Evolutionary conservation across 2,113 vertebrate genomes (phyloP).

Genomic region (Gadus chalcogrammus): DNA sequence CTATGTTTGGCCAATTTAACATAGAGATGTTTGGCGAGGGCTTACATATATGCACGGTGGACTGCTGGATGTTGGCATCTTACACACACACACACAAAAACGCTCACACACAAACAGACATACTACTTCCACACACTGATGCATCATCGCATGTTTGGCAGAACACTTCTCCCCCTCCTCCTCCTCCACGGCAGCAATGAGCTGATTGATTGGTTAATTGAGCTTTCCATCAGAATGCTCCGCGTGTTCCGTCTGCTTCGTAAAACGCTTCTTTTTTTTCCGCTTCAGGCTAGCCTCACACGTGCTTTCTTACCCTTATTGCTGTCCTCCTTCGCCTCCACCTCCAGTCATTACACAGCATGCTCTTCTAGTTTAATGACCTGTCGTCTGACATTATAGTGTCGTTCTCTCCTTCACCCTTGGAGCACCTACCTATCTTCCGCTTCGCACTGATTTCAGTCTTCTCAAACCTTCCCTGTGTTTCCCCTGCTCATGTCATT

Average conservation of each 20-base stretch:
- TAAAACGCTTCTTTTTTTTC: slow-evolving; percentile 18
- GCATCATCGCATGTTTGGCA: slow-evolving; percentile 58
- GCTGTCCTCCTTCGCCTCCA: background rate
- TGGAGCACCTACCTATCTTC: slow-evolving; percentile 32
- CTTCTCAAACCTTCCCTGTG: slow-evolving; percentile 28
- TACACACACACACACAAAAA: slow-evolving; percentile 12
- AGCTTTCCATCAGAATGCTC: slow-evolving; percentile 35
- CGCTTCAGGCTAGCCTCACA: slow-evolving; percentile 29
- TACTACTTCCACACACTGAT: slow-evolving; percentile 19
- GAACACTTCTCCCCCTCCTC: slow-evolving; percentile 10
- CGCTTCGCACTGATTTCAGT: slow-evolving; percentile 37
- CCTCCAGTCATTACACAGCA: slow-evolving; percentile 30
- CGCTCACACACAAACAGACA: slow-evolving; percentile 14
- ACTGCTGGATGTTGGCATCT: slow-evolving; percentile 29
- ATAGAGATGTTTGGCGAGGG: slow-evolving; percentile 27
- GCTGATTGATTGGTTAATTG: slow-evolving; percentile 22
- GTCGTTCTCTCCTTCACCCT: slow-evolving; percentile 35
- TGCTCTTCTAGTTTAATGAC: slow-evolving; percentile 33
- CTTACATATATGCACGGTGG: slow-evolving; percentile 35
- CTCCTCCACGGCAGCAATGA: slow-evolving; percentile 1
- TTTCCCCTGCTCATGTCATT: slow-evolving; percentile 16
- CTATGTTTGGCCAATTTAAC: slow-evolving; percentile 34
- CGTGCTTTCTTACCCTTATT: slow-evolving; percentile 2
- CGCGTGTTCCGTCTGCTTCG: slow-evolving; percentile 26
- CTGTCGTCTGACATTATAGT: background rate